Base-by-base conservation (phyloP, 2,888 invertebrate genomes). In the Cosmopolites sordidus region DNA sequence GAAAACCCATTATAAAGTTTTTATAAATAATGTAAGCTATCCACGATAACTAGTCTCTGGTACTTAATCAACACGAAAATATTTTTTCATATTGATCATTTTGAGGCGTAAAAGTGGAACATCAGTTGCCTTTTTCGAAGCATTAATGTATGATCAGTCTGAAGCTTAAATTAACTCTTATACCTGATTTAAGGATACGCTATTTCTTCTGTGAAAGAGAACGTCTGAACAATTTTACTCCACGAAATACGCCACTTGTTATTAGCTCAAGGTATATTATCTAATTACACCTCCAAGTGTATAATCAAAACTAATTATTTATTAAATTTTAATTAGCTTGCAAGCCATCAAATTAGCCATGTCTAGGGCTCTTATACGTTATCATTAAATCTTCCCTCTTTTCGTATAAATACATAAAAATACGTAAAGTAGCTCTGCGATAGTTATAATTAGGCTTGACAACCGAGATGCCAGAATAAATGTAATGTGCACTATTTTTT, bases 311-410 rank as follows among this genome's bases (percentile, higher is more conserved):
- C 47, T 47, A 47, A 47, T 47, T 47, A 47, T 18, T 40, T 39
- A 47, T 47, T 47, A 47, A 47, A 40, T 47, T 40, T 47, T 40
- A 47, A 47, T 22, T 47, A 47, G 47, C 27, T 47, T 47, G 47
- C 47, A 14, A 18, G 38, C 27, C 22, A 40, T 22, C 11, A 47
- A 47, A 47, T 47, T 47, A 47, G 16, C 27, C 22, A 29, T 27
- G 47, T 47, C 47, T 40, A 39, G 39, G 12, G 38, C 29, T 16
- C 27, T 22, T 27, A 27, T 47, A 22, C 29, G 27, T 11, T 47
- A 47, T 38, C 27, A 46, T 47, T 47, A 47, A 47, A 47, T 29
- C 39, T 16, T 40, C 16, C 16, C 16, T 29, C 40, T 40, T 38
- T 18, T 22, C 18, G 38, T 15, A 38, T 39, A 37, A 39, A 47